These are phyloP conservation scores for Papilio machaon DNA, from an alignment of 1,140 invertebrate species.

Conservation along the genomic window DNA sequence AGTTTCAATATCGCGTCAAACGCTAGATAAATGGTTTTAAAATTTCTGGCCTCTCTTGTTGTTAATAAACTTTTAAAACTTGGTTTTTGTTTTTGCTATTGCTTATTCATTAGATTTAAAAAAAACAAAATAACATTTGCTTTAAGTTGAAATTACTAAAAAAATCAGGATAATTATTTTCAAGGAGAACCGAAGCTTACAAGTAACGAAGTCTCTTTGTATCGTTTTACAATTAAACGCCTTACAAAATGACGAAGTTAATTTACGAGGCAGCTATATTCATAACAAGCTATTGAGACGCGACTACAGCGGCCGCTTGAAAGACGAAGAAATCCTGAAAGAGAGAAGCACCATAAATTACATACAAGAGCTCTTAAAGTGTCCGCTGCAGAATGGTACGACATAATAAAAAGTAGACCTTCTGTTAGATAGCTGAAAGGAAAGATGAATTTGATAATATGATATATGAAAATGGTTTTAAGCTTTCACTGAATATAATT, in stretches of 20 bases:
- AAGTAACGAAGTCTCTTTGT: neutral
- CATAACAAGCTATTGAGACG: neutral
- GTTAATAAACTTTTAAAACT: neutral
- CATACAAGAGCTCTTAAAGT: constrained; percentile 16
- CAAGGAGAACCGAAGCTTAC: neutral
- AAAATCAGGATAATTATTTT: neutral
- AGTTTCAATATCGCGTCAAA: neutral
- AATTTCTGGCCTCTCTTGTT: neutral
- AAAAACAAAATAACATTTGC: neutral
- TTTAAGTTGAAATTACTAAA: neutral
- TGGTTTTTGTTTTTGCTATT: neutral
- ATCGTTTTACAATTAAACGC: constrained; percentile 9
- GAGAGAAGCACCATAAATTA: neutral
- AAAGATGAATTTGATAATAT: neutral
- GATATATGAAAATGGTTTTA: no score
- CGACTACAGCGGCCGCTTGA: neutral
- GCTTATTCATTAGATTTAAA: neutral
- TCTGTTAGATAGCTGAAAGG: neutral
- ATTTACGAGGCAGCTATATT: neutral
- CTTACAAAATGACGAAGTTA: neutral
- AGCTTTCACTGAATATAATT: neutral
- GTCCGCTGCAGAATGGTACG: neutral
- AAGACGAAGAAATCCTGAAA: neutral
- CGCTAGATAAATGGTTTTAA: neutral
- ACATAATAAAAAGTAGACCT: neutral